Evolutionary conservation across 64 coral and sea anemone genomes (phyloP).

Genomic region (Actinia equina): DNA sequence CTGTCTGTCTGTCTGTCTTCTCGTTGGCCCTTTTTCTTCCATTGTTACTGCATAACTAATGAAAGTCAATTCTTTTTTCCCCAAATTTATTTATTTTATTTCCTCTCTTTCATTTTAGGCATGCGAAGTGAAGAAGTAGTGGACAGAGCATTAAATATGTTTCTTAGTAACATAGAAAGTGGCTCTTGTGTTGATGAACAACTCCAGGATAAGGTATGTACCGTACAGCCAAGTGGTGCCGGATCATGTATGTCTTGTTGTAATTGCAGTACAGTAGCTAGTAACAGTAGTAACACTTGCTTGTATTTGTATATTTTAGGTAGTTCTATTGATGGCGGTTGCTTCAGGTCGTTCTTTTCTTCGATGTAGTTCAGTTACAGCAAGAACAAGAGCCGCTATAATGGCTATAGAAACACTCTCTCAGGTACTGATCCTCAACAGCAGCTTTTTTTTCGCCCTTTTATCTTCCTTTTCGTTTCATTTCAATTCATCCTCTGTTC

Average conservation of each 20-base stretch:
- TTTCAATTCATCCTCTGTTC: not conserved
- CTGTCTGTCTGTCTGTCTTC: no score
- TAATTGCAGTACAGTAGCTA: not conserved
- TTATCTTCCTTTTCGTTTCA: not conserved
- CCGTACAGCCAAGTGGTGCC: no score
- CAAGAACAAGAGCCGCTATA: constrained; percentile 27
- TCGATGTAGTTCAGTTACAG: not conserved
- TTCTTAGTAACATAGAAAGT: constrained; percentile 24
- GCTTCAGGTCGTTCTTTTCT: constrained; percentile 37
- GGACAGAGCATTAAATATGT: constrained; percentile 19
- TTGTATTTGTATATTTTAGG: not conserved
- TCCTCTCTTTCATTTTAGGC: constrained; percentile 16
- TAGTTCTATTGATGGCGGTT: constrained; percentile 36
- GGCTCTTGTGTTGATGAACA: constrained; percentile 30
- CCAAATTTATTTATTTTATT: not conserved
- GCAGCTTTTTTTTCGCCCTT: no score
- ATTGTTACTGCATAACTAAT: not conserved
- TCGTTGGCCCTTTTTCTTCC: not conserved
- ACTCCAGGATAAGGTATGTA: constrained; percentile 35
- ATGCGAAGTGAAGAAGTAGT: constrained; percentile 36
- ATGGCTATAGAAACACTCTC: constrained; percentile 37
- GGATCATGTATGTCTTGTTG: not conserved
- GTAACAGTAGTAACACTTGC: not conserved
- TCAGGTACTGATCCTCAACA: constrained; percentile 13
- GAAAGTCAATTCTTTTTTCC: not conserved